These are phyloP conservation scores for human DNA, from an alignment of 2,113 vertebrate species.

Conservation along the genomic window GRCh38 chrX:96860501-96861000, in stretches of 20 bases:
- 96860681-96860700: background rate
- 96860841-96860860: background rate
- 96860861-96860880: background rate
- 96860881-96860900: background rate
- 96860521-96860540: conserved; percentile 13
- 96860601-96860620: background rate
- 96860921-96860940: background rate
- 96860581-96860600: background rate
- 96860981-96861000: background rate
- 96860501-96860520: background rate
- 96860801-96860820: background rate
- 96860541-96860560: background rate
- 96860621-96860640: background rate
- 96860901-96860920: background rate
- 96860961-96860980: background rate
- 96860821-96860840: background rate
- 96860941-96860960: background rate
- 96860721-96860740: background rate
- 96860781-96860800: background rate
- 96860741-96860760: background rate
- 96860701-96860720: background rate
- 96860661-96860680: background rate
- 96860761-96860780: background rate
- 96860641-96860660: background rate
- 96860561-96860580: background rate